Conservation (phyloP, 2,797 vertebrate species). For the Thripadectes ignobilis region DNA sequence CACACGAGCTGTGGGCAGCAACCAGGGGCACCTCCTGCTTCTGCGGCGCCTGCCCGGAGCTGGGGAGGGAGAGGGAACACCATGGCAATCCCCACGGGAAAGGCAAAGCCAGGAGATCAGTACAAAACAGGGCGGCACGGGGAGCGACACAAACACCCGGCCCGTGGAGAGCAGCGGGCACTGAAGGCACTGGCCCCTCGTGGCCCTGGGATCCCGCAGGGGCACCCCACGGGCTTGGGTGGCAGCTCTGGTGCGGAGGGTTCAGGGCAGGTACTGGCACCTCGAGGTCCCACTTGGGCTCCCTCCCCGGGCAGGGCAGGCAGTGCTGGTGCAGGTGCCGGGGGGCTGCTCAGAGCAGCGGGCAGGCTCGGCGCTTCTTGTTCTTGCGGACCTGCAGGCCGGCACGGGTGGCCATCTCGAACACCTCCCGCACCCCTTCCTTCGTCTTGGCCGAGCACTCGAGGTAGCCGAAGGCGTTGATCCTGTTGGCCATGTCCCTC, state of each 20-base stretch:
- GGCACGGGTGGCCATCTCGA: constrained; percentile 96
- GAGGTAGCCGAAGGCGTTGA: constrained; percentile 94
- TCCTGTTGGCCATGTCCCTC: constrained; percentile 96
- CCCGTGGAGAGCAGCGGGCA: not conserved
- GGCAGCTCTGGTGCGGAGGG: not conserved
- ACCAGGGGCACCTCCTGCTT: not conserved
- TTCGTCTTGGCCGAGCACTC: constrained; percentile 98
- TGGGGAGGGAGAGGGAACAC: not conserved
- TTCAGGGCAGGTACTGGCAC: not conserved
- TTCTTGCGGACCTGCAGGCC: constrained; percentile 95
- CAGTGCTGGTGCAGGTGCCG: not conserved
- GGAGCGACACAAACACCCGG: accelerated
- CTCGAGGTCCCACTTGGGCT: not conserved
- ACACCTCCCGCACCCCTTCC: constrained; percentile 95
- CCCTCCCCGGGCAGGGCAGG: not conserved
- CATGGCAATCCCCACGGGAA: not conserved
- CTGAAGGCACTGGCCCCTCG: not conserved
- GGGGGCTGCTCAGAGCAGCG: constrained; percentile 79
- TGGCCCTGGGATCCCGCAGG: accelerated
- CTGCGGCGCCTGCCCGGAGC: not conserved
- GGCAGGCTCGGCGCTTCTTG: constrained; percentile 87
- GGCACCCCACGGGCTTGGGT: accelerated
- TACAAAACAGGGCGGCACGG: accelerated
- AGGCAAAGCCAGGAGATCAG: not conserved
- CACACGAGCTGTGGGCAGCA: accelerated